Evolutionary conservation across 1,140 invertebrate genomes (phyloP).

Genomic region (Drosophila varians): DNA sequence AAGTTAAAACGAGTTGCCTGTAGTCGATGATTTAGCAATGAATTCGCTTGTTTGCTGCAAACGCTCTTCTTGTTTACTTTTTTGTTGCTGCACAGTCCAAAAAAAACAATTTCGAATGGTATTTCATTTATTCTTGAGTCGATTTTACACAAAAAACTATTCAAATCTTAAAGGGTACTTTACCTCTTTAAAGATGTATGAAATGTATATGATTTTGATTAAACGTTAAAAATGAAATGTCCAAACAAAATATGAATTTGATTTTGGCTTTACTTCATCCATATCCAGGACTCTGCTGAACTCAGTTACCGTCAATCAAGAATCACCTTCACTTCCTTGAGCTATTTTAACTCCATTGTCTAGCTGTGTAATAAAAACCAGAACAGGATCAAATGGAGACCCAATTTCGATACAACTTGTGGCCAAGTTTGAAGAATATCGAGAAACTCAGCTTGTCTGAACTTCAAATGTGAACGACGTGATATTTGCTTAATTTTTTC

Average conservation of each 20-base stretch:
- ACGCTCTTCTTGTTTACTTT: conserved; percentile 18
- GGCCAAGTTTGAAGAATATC: conserved; percentile 36
- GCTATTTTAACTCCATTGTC: conserved; percentile 27
- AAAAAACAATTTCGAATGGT: not conserved
- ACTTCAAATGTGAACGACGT: conserved; percentile 57
- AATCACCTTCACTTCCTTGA: conserved; percentile 2
- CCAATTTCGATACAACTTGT: conserved; percentile 26
- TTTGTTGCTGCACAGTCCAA: conserved; percentile 16
- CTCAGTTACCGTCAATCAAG: conserved; percentile 15
- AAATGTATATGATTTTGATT: too few species aligned
- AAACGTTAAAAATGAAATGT: too few species aligned
- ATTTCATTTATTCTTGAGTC: too few species aligned
- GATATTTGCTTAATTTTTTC: conserved; percentile 77
- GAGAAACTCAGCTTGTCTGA: conserved; percentile 12
- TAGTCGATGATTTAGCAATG: conserved; percentile 43
- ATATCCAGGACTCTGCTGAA: too few species aligned
- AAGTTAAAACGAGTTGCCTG: conserved; percentile 61
- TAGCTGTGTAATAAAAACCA: conserved; percentile 37
- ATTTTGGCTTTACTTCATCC: too few species aligned
- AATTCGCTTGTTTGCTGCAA: conserved; percentile 33
- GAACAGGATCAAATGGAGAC: conserved; percentile 14
- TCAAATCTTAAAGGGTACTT: too few species aligned
- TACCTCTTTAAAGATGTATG: too few species aligned
- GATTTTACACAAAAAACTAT: too few species aligned
- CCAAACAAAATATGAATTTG: too few species aligned